Evolutionary conservation across 2,888 invertebrate genomes (phyloP).

Genomic region (Phalera bucephala): DNA sequence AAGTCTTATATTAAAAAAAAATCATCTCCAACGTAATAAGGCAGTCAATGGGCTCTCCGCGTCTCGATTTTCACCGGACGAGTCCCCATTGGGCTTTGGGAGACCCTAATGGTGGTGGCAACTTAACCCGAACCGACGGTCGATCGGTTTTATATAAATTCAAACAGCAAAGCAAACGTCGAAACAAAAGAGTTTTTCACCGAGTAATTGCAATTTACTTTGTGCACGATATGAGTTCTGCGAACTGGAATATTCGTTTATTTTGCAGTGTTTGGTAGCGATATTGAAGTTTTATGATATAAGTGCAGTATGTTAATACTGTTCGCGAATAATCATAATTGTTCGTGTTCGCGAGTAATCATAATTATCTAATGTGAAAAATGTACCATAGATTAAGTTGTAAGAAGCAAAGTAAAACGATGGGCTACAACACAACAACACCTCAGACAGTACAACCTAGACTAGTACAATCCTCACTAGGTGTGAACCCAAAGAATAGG

Average conservation of each 20-base stretch:
- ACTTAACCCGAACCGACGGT: constrained; percentile 29
- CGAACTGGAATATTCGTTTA: neutral
- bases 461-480: no score
- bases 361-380: no score
- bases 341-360: no score
- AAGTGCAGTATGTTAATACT: no score
- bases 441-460: no score
- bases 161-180: constrained; percentile 18
- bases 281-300: neutral
- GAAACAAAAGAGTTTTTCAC: constrained; percentile 22
- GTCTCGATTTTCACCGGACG: constrained; percentile 58
- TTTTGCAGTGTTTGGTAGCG: neutral
- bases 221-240: constrained; percentile 1
- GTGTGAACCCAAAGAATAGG: no score
- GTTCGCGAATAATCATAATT: no score
- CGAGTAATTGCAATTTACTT: constrained; percentile 13
- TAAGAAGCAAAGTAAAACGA: no score
- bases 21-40: constrained; percentile 43
- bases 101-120: constrained; percentile 39
- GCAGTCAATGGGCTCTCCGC: constrained; percentile 37
- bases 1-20: no score
- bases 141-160: constrained; percentile 27
- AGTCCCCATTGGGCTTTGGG: constrained; percentile 51
- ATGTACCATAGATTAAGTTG: no score
- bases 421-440: no score